phyloP scores from a whole-genome alignment of 2,888 invertebrate species.

The Agriopis marginaria region DNA sequence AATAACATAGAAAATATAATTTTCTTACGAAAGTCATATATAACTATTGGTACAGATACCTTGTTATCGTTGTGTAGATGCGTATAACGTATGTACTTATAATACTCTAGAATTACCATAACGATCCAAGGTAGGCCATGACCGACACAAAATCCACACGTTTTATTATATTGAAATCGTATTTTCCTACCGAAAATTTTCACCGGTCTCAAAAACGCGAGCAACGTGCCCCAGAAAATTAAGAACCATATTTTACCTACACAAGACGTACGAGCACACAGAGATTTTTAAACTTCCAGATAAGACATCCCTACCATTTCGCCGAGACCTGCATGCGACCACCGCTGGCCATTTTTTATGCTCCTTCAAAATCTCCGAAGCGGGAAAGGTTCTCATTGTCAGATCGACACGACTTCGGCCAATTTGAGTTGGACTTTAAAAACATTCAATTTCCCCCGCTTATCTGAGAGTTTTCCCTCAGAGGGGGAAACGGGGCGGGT shows the following conservation, averaged over 20 bases:
- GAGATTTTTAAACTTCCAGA: constrained; percentile 25
- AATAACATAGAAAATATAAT: constrained; percentile 11
- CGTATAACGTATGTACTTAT: background rate
- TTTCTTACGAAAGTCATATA: background rate
- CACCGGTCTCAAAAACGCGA: background rate
- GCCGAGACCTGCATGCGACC: constrained; percentile 37
- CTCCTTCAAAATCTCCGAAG: constrained; percentile 46
- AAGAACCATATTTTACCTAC: constrained; percentile 6
- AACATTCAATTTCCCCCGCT: constrained; percentile 31
- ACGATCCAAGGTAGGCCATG: no score
- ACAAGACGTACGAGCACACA: constrained; percentile 3
- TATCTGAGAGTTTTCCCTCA: constrained; percentile 28
- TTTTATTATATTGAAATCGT: background rate
- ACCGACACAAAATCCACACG: no score
- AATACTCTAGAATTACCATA: no score
- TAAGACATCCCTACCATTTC: constrained; percentile 32
- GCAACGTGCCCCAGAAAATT: background rate
- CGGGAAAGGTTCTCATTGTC: constrained; percentile 49
- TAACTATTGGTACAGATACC: background rate
- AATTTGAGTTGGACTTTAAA: constrained; percentile 48
- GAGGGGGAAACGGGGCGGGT: constrained; percentile 40
- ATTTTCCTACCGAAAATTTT: background rate
- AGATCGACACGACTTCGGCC: constrained; percentile 50
- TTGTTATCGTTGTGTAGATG: no score
- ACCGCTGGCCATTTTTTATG: constrained; percentile 48